These are phyloP conservation scores for Cochlearius cochlearius DNA, from an alignment of 2,113 vertebrate genomes.

Conservation along the genomic window DNA sequence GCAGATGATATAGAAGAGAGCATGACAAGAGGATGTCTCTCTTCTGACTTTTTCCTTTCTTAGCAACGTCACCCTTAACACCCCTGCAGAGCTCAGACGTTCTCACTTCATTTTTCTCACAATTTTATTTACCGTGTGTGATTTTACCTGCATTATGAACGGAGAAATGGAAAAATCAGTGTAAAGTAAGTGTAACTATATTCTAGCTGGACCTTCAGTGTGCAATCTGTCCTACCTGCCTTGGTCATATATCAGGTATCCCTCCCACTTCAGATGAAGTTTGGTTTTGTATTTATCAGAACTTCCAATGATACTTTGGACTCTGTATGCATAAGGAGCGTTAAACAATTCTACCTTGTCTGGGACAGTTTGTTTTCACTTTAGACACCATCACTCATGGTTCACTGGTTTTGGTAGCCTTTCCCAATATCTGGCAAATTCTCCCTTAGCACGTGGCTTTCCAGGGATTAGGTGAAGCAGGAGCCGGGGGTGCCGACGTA, in stretches of 20 bases:
- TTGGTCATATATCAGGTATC: fast-evolving
- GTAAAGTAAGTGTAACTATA: background rate
- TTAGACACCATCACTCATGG: background rate
- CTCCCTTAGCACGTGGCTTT: background rate
- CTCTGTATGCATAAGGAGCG: background rate
- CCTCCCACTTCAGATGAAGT: background rate
- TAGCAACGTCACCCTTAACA: background rate
- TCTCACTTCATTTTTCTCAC: background rate
- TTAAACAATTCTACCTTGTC: background rate
- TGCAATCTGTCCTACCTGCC: background rate
- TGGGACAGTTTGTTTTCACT: background rate
- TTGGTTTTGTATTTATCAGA: background rate
- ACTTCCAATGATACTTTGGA: background rate
- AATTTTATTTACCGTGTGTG: background rate
- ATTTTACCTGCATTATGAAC: background rate
- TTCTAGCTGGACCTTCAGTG: background rate
- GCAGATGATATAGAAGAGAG: background rate
- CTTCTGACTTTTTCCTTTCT: background rate
- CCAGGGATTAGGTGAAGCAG: background rate
- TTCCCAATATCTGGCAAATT: background rate
- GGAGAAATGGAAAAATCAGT: background rate
- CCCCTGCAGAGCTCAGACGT: background rate
- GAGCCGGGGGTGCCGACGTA: background rate
- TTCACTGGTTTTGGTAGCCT: background rate
- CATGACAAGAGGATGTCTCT: background rate